Evolutionary conservation across 2,888 invertebrate genomes (phyloP).

Genomic region (Athripsodes cinereus): DNA sequence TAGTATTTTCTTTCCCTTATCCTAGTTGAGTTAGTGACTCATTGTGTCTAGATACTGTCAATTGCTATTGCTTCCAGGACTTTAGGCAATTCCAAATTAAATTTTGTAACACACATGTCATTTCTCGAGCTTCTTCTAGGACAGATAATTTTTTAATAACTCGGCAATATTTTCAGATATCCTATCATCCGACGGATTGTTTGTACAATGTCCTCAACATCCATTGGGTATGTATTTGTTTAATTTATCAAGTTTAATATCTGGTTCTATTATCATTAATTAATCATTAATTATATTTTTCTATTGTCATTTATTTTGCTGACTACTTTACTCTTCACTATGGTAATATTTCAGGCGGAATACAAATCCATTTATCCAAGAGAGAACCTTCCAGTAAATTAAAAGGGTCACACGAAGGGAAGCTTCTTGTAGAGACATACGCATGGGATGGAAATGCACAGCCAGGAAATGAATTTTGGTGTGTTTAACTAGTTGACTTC

Average conservation of each 20-base stretch:
- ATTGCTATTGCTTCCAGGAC: no score
- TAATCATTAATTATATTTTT: background rate
- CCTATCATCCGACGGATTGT: slow-evolving; percentile 32
- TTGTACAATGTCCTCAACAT: slow-evolving; percentile 40
- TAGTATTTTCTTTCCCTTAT: no score
- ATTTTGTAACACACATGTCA: no score
- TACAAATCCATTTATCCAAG: slow-evolving; percentile 48
- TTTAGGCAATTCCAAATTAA: no score
- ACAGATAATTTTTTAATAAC: no score
- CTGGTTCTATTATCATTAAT: background rate
- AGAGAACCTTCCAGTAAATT: slow-evolving; percentile 53
- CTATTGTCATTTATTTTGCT: background rate
- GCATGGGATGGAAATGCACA: slow-evolving; percentile 69
- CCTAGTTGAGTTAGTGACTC: no score
- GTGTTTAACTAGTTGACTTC: no score
- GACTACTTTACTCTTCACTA: background rate
- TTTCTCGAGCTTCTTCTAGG: no score
- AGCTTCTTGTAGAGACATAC: slow-evolving; percentile 58
- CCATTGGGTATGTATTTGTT: slow-evolving; percentile 35
- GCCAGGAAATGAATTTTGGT: slow-evolving; percentile 72
- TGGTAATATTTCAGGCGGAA: slow-evolving; percentile 39
- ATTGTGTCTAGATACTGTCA: no score
- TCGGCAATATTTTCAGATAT: slow-evolving; percentile 36
- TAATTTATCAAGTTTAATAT: background rate
- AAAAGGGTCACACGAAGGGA: slow-evolving; percentile 40